Conservation (phyloP, 2,113 vertebrate species). For the Otocyon megalotis region DNA sequence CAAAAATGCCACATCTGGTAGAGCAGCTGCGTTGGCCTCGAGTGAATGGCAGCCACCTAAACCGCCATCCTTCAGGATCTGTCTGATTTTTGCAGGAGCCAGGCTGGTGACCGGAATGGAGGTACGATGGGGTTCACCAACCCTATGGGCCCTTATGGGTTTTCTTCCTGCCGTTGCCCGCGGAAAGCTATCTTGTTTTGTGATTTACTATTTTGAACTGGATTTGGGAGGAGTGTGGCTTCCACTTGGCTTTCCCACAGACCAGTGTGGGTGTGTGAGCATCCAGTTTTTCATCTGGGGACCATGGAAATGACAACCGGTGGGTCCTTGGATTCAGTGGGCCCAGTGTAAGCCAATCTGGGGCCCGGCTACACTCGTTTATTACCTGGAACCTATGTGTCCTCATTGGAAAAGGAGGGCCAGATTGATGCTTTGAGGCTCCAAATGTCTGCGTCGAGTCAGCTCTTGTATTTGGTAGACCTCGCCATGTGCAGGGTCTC, state of each 20-base stretch:
- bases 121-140: not conserved
- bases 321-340: not conserved
- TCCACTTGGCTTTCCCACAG: not conserved
- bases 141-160: not conserved
- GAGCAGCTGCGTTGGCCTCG: not conserved
- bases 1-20: not conserved
- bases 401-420: not conserved
- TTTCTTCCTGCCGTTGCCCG: not conserved
- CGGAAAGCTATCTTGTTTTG: not conserved
- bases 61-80: not conserved
- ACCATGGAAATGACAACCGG: not conserved
- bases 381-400: not conserved
- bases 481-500: not conserved
- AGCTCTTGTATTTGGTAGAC: not conserved
- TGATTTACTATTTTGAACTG: not conserved
- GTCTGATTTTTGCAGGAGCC: not conserved
- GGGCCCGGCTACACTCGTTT: not conserved
- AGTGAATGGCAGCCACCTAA: not conserved
- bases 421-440: not conserved
- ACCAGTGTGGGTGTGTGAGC: not conserved
- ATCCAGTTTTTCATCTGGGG: not conserved
- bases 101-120: not conserved
- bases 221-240: not conserved
- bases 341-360: not conserved
- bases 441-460: not conserved